Percentiles rank a stretch among this genome's conserved stretches.
Evolutionary conservation across 2,888 invertebrate genomes (phyloP).

Genomic region (Nyleta sp.): DNA sequence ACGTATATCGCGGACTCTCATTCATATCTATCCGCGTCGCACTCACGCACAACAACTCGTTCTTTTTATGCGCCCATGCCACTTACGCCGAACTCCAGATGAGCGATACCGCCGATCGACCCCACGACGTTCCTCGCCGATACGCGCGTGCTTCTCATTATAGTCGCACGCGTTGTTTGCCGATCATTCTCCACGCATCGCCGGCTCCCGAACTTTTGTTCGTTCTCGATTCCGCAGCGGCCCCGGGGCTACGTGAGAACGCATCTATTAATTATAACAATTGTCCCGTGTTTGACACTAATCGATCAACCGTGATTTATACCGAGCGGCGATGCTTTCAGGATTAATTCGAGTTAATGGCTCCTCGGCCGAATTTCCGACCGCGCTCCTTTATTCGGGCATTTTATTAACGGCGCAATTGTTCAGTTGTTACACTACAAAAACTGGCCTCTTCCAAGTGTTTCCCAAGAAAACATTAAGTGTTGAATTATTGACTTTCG

Average conservation of each 20-base stretch:
- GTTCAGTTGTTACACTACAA: background rate
- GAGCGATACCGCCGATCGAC: conserved; percentile 57
- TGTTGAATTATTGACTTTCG: too few species aligned
- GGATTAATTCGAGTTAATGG: conserved; percentile 42
- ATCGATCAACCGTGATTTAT: conserved; percentile 59
- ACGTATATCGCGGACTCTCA: conserved; percentile 56
- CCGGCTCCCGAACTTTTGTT: conserved; percentile 64
- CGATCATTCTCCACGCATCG: conserved; percentile 73
- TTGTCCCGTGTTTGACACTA: conserved; percentile 47
- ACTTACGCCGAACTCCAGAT: conserved; percentile 58
- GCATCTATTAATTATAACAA: conserved; percentile 57
- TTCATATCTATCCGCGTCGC: conserved; percentile 58
- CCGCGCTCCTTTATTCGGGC: too few species aligned
- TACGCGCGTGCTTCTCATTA: conserved; percentile 79
- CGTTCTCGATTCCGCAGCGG: conserved; percentile 45
- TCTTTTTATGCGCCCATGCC: conserved; percentile 43
- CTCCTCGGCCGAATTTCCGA: too few species aligned
- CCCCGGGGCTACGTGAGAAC: conserved; percentile 51
- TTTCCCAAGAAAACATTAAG: too few species aligned
- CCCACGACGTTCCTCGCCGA: conserved; percentile 66
- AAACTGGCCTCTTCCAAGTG: too few species aligned
- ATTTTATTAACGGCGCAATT: too few species aligned
- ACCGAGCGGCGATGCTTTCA: conserved; percentile 10
- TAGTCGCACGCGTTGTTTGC: conserved; percentile 77
- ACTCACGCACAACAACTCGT: conserved; percentile 56